Evolutionary conservation across 2,888 invertebrate species (phyloP).

Genomic region (Oxytorus armatus): DNA sequence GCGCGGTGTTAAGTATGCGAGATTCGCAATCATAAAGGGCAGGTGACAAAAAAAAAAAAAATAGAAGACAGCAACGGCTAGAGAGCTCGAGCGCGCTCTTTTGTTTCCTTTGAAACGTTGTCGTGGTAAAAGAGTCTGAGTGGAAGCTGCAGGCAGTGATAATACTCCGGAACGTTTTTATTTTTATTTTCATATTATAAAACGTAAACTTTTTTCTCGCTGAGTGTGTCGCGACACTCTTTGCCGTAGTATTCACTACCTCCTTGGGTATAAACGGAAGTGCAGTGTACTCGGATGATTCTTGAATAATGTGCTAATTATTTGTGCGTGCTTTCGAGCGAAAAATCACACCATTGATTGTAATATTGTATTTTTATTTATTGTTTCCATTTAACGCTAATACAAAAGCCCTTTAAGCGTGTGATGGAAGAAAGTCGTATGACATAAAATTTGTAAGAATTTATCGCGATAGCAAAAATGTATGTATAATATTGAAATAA

Average conservation of each 20-base stretch:
- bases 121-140: conserved; percentile 34
- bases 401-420: no score
- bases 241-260: conserved; percentile 6
- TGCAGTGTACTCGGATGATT: conserved; percentile 4
- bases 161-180: conserved; percentile 13
- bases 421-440: no score
- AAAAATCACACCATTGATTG: neutral
- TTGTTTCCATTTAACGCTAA: no score
- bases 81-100: conserved; percentile 7
- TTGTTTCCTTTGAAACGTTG: conserved; percentile 58
- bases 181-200: conserved; percentile 54
- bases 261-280: neutral
- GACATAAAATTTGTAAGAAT: no score
- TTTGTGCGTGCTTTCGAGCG: neutral
- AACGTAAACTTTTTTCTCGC: conserved; percentile 68
- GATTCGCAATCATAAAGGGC: conserved; percentile 77
- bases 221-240: neutral
- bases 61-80: conserved; percentile 19
- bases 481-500: no score
- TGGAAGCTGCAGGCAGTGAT: conserved; percentile 17
- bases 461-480: no score
- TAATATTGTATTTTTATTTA: no score
- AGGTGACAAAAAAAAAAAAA: conserved; percentile 50
- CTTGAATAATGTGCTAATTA: neutral
- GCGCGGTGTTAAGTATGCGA: conserved; percentile 74